These are phyloP conservation scores for Tanytarsus gracilentus DNA, from an alignment of 2,888 invertebrate species.

Conservation along the genomic window DNA sequence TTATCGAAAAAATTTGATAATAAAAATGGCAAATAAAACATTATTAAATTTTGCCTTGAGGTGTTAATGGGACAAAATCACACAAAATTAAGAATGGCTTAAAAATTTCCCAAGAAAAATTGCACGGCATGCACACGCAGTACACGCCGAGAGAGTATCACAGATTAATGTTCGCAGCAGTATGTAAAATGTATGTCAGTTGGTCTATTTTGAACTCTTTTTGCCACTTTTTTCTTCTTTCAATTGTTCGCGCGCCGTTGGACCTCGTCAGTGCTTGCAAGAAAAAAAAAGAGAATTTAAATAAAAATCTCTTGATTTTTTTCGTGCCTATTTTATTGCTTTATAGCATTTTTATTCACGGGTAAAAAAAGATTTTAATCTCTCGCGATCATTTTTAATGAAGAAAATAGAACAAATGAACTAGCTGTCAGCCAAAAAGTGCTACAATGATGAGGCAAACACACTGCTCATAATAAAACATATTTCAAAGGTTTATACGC, in stretches of 20 bases:
- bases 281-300: background rate
- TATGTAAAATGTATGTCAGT: constrained; percentile 22
- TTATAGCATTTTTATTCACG: no score
- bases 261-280: background rate
- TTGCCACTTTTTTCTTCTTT: constrained; percentile 4
- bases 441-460: no score
- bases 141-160: background rate
- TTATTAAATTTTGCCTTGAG: background rate
- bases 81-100: background rate
- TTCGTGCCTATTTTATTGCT: no score
- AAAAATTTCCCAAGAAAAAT: background rate
- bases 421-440: no score
- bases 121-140: background rate
- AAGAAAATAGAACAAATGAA: no score
- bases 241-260: constrained; percentile 17
- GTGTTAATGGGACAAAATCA: background rate
- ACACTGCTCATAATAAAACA: no score
- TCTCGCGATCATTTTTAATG: no score
- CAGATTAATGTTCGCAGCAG: background rate
- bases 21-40: background rate
- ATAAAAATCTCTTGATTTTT: background rate
- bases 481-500: no score
- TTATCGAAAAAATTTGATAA: background rate
- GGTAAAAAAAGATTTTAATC: no score
- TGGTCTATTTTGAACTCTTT: constrained; percentile 13